Percentiles rank a stretch among this genome's conserved stretches.
phyloP scores from a whole-genome alignment of 2,113 vertebrate species.

The Aramus guarauna region DNA sequence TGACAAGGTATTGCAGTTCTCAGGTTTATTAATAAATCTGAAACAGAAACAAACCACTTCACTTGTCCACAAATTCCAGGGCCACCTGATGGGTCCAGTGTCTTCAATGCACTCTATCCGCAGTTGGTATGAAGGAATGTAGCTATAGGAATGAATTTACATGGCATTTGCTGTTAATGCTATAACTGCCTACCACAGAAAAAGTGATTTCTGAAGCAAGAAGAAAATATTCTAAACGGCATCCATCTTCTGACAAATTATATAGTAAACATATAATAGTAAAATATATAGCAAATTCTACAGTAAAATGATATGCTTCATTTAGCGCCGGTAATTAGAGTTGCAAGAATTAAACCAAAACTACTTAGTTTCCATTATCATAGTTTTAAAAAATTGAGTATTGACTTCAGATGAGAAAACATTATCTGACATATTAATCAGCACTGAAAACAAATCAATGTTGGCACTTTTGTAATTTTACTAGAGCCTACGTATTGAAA shows the following conservation, averaged over 20 bases:
- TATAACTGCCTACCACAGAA: neutral
- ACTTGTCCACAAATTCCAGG: neutral
- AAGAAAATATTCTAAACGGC: neutral
- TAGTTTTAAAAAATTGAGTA: neutral
- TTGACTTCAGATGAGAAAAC: neutral
- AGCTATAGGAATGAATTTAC: neutral
- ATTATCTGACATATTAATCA: neutral
- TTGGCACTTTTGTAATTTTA: neutral
- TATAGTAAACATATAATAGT: too few species aligned
- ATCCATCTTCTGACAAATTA: neutral
- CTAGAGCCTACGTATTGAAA: neutral
- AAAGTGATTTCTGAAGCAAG: neutral
- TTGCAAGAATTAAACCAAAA: neutral
- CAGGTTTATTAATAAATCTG: neutral
- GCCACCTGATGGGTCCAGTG: neutral
- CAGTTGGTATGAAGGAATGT: neutral
- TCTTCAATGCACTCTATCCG: neutral
- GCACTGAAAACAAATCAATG: neutral
- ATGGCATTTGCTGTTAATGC: neutral
- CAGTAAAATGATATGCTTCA: neutral
- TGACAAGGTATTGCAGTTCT: neutral
- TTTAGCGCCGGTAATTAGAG: neutral
- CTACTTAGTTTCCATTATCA: neutral
- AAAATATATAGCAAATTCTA: neutral
- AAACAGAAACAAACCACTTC: neutral